phyloP scores from a whole-genome alignment of 2,888 invertebrate species.

The Cantharis rufa region DNA sequence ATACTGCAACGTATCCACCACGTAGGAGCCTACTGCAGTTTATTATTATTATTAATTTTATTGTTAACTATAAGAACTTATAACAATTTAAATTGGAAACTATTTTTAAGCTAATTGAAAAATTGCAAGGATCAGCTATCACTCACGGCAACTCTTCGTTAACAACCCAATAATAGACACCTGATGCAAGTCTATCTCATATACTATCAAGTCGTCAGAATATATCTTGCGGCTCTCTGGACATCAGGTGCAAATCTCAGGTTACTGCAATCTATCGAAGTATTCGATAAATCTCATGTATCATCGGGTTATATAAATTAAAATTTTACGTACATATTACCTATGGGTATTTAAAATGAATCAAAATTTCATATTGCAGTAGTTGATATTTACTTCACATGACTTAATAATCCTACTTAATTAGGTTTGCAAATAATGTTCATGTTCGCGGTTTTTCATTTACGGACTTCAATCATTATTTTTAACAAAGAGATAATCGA shows the following conservation, averaged over 20 bases:
- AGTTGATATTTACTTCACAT: neutral
- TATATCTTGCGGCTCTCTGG: constrained; percentile 14
- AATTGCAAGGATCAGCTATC: constrained; percentile 27
- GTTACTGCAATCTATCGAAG: constrained; percentile 11
- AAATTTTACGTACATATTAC: neutral
- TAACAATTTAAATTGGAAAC: neutral
- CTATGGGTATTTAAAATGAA: neutral
- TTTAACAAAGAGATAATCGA: neutral
- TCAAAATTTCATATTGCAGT: neutral
- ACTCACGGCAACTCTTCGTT: constrained; percentile 48
- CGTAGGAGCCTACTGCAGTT: too few relatives aligned
- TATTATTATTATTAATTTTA: neutral
- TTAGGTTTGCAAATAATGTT: neutral
- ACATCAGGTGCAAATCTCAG: constrained; percentile 22
- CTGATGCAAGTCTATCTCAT: constrained; percentile 42
- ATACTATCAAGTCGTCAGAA: neutral
- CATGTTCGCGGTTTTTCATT: neutral
- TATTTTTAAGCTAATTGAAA: neutral
- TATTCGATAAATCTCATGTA: constrained; percentile 12
- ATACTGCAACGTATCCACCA: too few relatives aligned
- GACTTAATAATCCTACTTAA: neutral
- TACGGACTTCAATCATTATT: neutral
- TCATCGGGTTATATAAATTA: constrained; percentile 8
- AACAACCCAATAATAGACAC: constrained; percentile 43
- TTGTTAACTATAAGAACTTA: neutral